Evolutionary conservation across 2,888 invertebrate genomes (phyloP).

Genomic region (Phortica okadai): DNA sequence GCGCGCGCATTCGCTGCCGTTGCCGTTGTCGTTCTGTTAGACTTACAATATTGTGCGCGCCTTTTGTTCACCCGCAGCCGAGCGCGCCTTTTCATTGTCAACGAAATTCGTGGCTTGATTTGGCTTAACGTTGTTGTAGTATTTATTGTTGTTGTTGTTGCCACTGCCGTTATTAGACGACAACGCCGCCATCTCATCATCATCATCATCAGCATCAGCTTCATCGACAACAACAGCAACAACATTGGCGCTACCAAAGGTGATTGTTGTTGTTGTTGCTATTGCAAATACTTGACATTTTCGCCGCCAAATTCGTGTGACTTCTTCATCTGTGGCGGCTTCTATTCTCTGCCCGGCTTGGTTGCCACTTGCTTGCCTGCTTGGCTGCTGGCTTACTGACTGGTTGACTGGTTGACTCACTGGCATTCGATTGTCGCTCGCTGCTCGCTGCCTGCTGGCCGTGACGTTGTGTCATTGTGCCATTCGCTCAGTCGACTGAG

Average conservation of each 20-base stretch:
- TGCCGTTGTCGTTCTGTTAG: not conserved
- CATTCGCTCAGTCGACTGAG: not conserved
- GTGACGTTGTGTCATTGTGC: conserved; percentile 32
- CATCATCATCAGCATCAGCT: too few relatives aligned
- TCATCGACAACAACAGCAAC: not conserved
- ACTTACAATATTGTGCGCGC: conserved; percentile 17
- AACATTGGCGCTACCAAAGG: not conserved
- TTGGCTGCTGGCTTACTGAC: too few relatives aligned
- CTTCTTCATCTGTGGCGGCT: conserved; percentile 48
- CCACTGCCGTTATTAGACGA: not conserved
- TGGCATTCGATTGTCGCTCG: not conserved
- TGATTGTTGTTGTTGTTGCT: conserved; percentile 40
- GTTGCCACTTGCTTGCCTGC: not conserved
- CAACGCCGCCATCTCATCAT: too few relatives aligned
- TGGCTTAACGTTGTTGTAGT: conserved; percentile 48
- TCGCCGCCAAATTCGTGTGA: conserved; percentile 70
- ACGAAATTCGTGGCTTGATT: conserved; percentile 2
- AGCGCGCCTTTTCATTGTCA: conserved; percentile 30
- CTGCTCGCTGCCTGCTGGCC: conserved; percentile 21
- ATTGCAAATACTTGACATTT: conserved; percentile 65
- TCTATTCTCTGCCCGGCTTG: not conserved
- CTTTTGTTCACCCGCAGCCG: not conserved
- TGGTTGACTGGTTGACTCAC: not conserved
- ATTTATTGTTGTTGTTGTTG: conserved; percentile 37
- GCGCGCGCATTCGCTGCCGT: conserved; percentile 10